Conservation (phyloP, 1,140 invertebrate species). For the Psilanteris sp. region DNA sequence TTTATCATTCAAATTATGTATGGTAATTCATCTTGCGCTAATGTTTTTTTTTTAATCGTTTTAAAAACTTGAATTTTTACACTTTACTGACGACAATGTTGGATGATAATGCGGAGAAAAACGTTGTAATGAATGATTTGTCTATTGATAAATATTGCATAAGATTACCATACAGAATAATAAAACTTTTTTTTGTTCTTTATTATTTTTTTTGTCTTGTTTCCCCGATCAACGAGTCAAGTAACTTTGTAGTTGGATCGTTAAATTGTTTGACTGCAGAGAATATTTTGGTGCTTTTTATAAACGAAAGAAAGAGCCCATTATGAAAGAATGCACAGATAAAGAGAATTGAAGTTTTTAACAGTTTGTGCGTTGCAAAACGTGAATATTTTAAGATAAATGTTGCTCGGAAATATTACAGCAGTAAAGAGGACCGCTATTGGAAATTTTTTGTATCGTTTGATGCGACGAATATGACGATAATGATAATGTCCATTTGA, state of each 20-base stretch:
- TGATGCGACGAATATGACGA: slow-evolving; percentile 31
- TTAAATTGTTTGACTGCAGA: slow-evolving; percentile 5
- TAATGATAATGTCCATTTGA: slow-evolving; percentile 56
- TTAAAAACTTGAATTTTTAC: no score
- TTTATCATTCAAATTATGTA: no score
- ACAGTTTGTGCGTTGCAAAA: slow-evolving; percentile 7
- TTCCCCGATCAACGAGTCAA: neutral
- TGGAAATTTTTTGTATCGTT: slow-evolving; percentile 50
- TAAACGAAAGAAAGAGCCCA: slow-evolving; percentile 10
- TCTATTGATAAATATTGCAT: slow-evolving; percentile 4
- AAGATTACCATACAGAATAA: slow-evolving; percentile 6
- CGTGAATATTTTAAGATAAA: slow-evolving; percentile 50
- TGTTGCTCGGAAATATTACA: slow-evolving; percentile 27
- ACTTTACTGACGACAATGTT: no score
- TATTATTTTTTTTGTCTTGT: slow-evolving; percentile 10
- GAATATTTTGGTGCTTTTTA: slow-evolving; percentile 16
- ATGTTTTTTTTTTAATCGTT: no score
- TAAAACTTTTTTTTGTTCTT: neutral
- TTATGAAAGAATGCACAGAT: slow-evolving; percentile 24
- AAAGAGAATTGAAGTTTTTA: slow-evolving; percentile 26
- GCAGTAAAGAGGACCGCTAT: slow-evolving; percentile 31
- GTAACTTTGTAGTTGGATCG: slow-evolving; percentile 7
- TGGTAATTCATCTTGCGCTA: no score
- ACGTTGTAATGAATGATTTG: neutral
- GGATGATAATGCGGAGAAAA: neutral